Percentiles rank a stretch among this genome's conserved stretches.
Conservation (phyloP, 2,113 vertebrate species). For the Zosterops hypoxanthus region DNA sequence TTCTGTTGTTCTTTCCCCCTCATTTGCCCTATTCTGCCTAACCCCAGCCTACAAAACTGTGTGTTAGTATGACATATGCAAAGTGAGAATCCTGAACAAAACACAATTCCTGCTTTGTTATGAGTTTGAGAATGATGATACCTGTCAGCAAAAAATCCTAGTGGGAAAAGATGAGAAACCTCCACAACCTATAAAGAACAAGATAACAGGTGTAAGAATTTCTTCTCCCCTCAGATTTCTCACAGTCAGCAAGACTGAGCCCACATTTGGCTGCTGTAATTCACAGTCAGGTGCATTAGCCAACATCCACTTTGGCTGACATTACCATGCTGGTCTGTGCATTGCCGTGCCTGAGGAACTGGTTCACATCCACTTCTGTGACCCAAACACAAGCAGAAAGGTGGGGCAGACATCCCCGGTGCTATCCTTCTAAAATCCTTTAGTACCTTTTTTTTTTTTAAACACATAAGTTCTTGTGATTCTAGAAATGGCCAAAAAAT, state of each 20-base stretch:
- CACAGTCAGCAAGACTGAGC: background rate
- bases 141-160: background rate
- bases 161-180: background rate
- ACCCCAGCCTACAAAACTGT: background rate
- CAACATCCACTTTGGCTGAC: background rate
- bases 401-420: background rate
- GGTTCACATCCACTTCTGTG: background rate
- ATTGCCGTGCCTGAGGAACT: background rate
- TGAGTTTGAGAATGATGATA: background rate
- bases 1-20: background rate
- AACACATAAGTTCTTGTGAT: background rate
- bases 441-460: background rate
- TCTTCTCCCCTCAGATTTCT: background rate
- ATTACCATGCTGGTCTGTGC: background rate
- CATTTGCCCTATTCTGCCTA: background rate
- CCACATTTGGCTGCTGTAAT: background rate
- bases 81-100: background rate
- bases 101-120: background rate
- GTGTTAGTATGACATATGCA: accelerated
- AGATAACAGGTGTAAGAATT: background rate
- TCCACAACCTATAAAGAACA: background rate
- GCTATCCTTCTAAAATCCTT: background rate
- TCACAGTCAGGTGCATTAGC: accelerated
- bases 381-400: background rate
- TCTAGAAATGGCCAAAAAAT: background rate